phyloP scores from a whole-genome alignment of 2,888 invertebrate genomes.

The Nomada ferruginata region DNA sequence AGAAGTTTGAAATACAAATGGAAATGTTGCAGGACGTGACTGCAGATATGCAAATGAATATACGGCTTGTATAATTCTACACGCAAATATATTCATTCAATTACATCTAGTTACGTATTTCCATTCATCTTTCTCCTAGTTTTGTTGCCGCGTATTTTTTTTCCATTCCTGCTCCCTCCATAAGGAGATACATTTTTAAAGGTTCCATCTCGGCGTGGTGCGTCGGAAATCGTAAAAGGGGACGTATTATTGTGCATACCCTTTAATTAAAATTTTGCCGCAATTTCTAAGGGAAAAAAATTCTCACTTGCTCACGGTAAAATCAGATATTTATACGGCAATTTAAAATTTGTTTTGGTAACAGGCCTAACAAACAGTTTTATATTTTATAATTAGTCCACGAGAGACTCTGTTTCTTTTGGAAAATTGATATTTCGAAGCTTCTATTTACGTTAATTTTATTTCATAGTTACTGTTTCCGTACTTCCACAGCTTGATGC shows the following conservation, averaged over 20 bases:
- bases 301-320: neutral
- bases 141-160: neutral
- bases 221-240: neutral
- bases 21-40: constrained; percentile 46
- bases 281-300: neutral
- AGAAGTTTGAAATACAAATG: constrained; percentile 49
- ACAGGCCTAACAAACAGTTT: neutral
- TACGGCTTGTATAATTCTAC: constrained; percentile 38
- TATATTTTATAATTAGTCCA: too few species aligned
- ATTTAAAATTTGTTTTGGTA: neutral
- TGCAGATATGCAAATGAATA: constrained; percentile 51
- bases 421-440: too few species aligned
- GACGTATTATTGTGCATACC: neutral
- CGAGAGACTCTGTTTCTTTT: too few species aligned
- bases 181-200: constrained; percentile 1
- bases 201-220: neutral
- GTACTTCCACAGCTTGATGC: too few species aligned
- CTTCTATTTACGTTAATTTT: too few species aligned
- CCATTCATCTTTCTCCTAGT: constrained; percentile 29
- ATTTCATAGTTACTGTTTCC: too few species aligned
- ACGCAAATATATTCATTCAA: constrained; percentile 59
- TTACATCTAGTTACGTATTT: constrained; percentile 42
- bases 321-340: neutral
- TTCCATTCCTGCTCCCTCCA: neutral
- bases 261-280: neutral